Base-by-base conservation (phyloP, 2,888 invertebrate genomes). In the Temnothorax rugatulus region DNA sequence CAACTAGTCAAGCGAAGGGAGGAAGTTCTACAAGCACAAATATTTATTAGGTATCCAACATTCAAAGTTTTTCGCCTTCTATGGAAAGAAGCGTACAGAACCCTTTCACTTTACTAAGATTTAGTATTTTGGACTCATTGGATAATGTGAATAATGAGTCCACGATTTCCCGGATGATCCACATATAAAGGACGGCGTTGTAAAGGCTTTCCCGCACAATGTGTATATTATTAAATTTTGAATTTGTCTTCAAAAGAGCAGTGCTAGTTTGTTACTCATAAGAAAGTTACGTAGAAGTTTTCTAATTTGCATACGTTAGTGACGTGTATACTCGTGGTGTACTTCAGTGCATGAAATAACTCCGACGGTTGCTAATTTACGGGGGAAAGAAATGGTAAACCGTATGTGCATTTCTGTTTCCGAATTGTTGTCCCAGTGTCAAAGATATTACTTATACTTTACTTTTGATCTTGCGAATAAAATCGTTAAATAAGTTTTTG, bases 21-120 rank as follows among this genome's bases (percentile, higher is more conserved):
- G 88, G 89, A 90, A 92, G 91, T 94, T 93, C 88, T 92, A 91
- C 91, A 90, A 93, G 93, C 94, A 94, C 93, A 94, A 94, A 94
- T 93, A 91, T 91, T 89, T 90, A 85, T 87, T 88, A 90, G 82
- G 57, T 89, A 90, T 82, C 63, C 86, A 86, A 90, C 47, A 83
- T 89, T 90, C 73, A 83, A 86, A 85, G 83, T 84, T 85, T 85
- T 86, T 85, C 50, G 64, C 73, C 68, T 82, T 76, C 77, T 82
- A 74, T 71, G 79, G 25, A 66, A 83, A 79, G 82, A 84, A 86
- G 74, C 83, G 85, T 86, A 86, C 82, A 76, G 64, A 54, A 68
- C 21, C 38, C 47, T 71, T 59, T 79, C 47, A 59, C 8, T 54
- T 69, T 47, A 44, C 21, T 71, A 38, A 59, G 21, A 73, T 71